Conservation (phyloP, 2,888 invertebrate species). For the Metallyticus violacea region DNA sequence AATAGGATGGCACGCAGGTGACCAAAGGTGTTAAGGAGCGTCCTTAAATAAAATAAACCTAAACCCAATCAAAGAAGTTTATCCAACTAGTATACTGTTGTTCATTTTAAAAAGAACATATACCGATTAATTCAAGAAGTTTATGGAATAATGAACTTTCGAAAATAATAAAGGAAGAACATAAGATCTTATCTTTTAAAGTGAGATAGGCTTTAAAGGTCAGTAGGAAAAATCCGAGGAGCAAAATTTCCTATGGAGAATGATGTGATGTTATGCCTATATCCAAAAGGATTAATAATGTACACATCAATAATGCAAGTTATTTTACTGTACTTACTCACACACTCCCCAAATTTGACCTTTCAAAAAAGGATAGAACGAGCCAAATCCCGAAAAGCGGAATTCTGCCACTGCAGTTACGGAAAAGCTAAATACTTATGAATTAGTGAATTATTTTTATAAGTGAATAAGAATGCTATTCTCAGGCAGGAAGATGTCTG, state of each 20-base stretch:
- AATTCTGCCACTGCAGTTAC: not conserved
- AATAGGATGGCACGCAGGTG: no score
- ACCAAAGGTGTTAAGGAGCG: no score
- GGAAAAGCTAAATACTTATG: not conserved
- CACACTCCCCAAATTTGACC: not conserved
- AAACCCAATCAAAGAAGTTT: no score
- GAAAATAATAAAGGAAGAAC: no score
- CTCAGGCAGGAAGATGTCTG: not conserved
- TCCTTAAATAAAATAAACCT: no score
- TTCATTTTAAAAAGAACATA: no score
- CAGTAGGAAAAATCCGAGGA: conserved; percentile 77
- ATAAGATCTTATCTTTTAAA: no score
- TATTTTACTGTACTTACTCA: not conserved
- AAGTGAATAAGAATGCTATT: not conserved
- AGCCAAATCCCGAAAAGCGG: not conserved
- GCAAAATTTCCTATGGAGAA: conserved; percentile 61
- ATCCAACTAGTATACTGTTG: no score
- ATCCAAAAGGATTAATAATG: conserved; percentile 86
- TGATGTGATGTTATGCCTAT: conserved; percentile 79
- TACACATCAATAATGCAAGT: conserved; percentile 63
- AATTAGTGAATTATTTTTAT: not conserved
- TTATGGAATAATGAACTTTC: no score
- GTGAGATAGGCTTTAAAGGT: no score
- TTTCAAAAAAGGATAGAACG: not conserved
- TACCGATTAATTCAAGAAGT: no score